Evolutionary conservation across 1,140 invertebrate species (phyloP).

Genomic region (Bombus difficillimus): DNA sequence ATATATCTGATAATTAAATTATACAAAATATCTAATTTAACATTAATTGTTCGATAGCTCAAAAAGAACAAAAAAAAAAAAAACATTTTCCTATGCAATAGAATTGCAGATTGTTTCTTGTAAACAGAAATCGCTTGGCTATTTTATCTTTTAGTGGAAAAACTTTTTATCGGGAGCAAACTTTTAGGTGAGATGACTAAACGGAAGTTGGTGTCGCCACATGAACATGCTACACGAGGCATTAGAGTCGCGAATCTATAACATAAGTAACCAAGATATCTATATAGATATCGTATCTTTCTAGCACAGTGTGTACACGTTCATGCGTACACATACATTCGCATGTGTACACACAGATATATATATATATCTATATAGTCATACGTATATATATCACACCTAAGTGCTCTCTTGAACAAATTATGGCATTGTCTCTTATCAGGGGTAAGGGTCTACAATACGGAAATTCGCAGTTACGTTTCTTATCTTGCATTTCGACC

Average conservation of each 20-base stretch:
- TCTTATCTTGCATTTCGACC: slow-evolving; percentile 68
- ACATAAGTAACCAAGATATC: slow-evolving; percentile 25
- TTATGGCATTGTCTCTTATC: slow-evolving; percentile 80
- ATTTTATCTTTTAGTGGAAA: background rate
- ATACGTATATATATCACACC: slow-evolving; percentile 44
- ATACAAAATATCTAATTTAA: no score
- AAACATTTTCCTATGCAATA: background rate
- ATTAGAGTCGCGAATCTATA: slow-evolving; percentile 36
- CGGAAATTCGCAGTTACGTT: slow-evolving; percentile 75
- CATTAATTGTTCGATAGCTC: background rate
- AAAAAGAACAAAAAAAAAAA: background rate
- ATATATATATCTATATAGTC: slow-evolving; percentile 16
- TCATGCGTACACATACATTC: background rate
- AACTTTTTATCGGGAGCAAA: background rate
- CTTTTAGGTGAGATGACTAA: background rate
- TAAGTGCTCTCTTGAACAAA: slow-evolving; percentile 70
- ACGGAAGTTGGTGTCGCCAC: slow-evolving; percentile 3
- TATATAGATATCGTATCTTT: slow-evolving; percentile 50
- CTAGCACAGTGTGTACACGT: slow-evolving; percentile 22
- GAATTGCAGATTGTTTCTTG: background rate
- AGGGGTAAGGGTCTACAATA: slow-evolving; percentile 66
- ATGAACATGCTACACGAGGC: background rate
- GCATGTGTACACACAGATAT: background rate
- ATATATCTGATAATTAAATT: no score
- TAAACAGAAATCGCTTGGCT: background rate